Evolutionary conservation across 2,797 vertebrate species (phyloP).

Genomic region (Siniperca scherzeri): DNA sequence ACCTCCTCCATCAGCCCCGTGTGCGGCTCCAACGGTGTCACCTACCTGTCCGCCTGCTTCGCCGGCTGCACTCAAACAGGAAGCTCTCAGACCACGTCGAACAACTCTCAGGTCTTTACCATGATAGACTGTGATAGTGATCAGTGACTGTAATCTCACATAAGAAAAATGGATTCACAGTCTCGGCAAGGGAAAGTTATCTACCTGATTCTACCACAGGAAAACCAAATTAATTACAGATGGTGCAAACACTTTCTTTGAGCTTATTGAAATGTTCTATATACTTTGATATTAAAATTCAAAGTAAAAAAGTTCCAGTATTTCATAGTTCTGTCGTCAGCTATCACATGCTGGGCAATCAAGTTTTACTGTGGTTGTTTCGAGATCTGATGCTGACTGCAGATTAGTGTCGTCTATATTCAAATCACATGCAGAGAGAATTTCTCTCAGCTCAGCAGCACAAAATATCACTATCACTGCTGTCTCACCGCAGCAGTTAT

Average conservation of each 20-base stretch:
- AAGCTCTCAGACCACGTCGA: constrained; percentile 29
- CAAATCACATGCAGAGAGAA: constrained; percentile 54
- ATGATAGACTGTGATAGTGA: neutral
- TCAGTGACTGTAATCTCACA: neutral
- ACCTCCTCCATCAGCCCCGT: constrained; percentile 96
- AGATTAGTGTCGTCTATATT: constrained; percentile 56
- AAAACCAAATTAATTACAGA: neutral
- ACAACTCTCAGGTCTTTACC: constrained; percentile 72
- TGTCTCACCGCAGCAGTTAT: constrained; percentile 1
- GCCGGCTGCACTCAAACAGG: constrained; percentile 92
- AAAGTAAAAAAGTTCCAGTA: neutral
- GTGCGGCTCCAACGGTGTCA: constrained; percentile 94
- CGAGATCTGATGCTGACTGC: constrained; percentile 41
- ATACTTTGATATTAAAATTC: neutral
- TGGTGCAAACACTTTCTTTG: neutral
- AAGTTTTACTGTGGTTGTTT: constrained; percentile 26
- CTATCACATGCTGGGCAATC: constrained; percentile 13
- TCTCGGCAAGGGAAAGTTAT: neutral
- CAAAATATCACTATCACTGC: constrained; percentile 29
- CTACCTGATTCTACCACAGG: neutral
- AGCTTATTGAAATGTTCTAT: neutral
- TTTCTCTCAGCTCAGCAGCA: constrained; percentile 27
- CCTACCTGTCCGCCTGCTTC: constrained; percentile 97
- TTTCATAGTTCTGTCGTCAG: constrained; percentile 40
- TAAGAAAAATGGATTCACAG: neutral